Base-by-base conservation (phyloP, 2,113 vertebrate species). In the Paramormyrops kingsleyae region DNA sequence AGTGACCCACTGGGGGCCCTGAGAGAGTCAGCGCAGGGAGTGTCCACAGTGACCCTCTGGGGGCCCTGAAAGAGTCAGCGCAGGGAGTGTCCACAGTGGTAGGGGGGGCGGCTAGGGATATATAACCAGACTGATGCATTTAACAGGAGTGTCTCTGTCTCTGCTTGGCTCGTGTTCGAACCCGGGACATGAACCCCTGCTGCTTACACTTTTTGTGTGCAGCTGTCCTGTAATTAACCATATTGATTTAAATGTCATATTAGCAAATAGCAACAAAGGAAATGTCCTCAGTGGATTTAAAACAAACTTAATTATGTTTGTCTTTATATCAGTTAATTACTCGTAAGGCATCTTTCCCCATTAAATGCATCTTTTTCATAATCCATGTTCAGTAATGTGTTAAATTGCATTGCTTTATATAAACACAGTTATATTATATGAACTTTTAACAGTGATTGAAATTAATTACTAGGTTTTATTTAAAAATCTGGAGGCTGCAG, bases 221-320 rank as follows among this genome's bases (percentile, higher is more conserved):
- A 66, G 21, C 35, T 9, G 5, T 46, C 19, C 17, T 44, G 8
- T 42, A 87, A 35, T 39, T 53, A 53, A 53, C n/a, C 31, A 39
- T 52, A 87, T 44, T 88, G 12, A 62, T 66, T 62, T 39, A 47
- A 87, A 50, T 52, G 19, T 88, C 39, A 88, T 85, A 85, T 85
- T 53, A 87, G 52, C 12, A 53, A 52, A 39, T 27, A 59, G 50
- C 49, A 87, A 53, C 15, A 56, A 87, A 56, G 42, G 46, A 85
- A 85, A 85, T 80, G 50, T 50, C 17, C 31, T 87, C 6, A 1
- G 50, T 35, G 17, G 50, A 87, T 56, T 87, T 53, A 87, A 59
- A 7, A 39, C 24, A 87, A 27, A 88, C 87, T 62, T 42, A 62
- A 59, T 62, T 59, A 62, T 13, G 6, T 44, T 42, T 62, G 87